These are phyloP conservation scores for Gonioctena quinquepunctata DNA, from an alignment of 1,140 invertebrate genomes.

Conservation along the genomic window DNA sequence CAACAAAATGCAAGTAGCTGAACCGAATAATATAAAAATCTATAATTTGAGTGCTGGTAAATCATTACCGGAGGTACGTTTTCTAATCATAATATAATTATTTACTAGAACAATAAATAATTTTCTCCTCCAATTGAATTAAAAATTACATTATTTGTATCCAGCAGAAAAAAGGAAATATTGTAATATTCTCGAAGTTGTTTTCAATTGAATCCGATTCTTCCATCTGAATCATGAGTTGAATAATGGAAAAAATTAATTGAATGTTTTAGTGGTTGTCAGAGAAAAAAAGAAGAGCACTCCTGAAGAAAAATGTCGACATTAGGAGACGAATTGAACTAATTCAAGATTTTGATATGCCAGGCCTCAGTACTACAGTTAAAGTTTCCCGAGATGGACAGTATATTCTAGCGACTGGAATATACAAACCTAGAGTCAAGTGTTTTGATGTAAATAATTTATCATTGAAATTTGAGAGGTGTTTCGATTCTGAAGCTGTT, in stretches of 20 bases:
- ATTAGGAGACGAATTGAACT: conserved; percentile 89
- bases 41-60: conserved; percentile 97
- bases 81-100: conserved; percentile 14
- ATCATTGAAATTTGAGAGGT: conserved; percentile 97
- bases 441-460: conserved; percentile 97
- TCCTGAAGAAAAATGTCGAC: conserved; percentile 91
- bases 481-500: conserved; percentile 94
- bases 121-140: not conserved
- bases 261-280: conserved; percentile 82
- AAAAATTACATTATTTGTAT: conserved; percentile 1
- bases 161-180: no score
- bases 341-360: conserved; percentile 99
- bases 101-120: no score
- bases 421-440: conserved; percentile 94
- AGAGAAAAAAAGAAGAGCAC: conserved; percentile 81
- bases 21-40: conserved; percentile 95
- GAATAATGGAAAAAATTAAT: no score
- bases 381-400: conserved; percentile 89
- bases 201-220: no score
- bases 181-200: no score
- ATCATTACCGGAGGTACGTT: conserved; percentile 90
- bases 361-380: conserved; percentile 85
- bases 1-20: conserved; percentile 72
- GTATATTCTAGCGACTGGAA: conserved; percentile 90
- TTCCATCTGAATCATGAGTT: no score